A percentile compares a stretch with the other conserved stretches of the same genome.
Evolutionary conservation across 2,113 vertebrate species (phyloP).

Genomic region (Raphicerus campestris): DNA sequence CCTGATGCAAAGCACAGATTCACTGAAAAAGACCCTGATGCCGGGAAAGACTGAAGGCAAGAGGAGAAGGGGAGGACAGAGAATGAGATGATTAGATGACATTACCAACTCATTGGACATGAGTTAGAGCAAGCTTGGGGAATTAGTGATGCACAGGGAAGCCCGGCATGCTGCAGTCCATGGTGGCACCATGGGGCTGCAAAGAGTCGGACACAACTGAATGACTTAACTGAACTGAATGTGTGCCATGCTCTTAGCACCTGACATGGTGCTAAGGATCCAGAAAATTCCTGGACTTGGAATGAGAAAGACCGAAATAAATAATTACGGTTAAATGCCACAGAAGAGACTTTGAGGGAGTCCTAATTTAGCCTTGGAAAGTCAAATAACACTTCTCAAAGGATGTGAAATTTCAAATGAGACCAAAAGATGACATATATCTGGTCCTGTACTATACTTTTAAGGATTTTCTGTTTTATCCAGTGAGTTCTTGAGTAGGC

Average conservation of each 20-base stretch:
- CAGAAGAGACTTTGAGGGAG: background rate
- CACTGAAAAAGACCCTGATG: background rate
- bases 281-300: background rate
- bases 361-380: background rate
- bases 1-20: background rate
- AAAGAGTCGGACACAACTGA: background rate
- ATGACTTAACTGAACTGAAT: background rate
- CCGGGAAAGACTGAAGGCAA: background rate
- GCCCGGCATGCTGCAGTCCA: background rate
- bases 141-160: background rate
- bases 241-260: background rate
- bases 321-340: background rate
- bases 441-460: background rate
- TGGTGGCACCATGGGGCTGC: background rate
- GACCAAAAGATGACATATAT: background rate
- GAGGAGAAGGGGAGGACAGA: background rate
- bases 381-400: constrained; percentile 32
- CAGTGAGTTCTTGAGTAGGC: constrained; percentile 25
- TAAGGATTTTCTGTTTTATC: constrained; percentile 2
- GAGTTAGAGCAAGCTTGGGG: background rate
- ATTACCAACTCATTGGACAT: background rate
- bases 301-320: background rate
- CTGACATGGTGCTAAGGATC: background rate
- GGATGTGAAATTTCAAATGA: background rate
- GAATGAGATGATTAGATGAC: background rate